Conservation (phyloP, 37 sponge, comb jelly and placozoan genomes). For the Aplysina aerophoba region DNA sequence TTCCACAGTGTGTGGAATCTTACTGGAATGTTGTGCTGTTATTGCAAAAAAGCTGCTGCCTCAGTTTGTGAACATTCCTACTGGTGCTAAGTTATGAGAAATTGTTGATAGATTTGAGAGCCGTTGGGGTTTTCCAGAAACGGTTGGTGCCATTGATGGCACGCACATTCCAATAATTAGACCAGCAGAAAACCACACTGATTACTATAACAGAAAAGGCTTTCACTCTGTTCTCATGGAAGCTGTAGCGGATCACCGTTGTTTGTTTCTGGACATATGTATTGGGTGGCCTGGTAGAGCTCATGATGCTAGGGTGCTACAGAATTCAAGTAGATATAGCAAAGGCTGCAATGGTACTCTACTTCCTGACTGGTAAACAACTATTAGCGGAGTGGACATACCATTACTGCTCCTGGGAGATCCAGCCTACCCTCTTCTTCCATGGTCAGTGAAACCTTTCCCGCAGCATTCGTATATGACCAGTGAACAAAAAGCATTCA, state of each 20-base stretch:
- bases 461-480: too few species aligned
- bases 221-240: constrained; percentile 33
- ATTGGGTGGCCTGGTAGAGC: constrained; percentile 22
- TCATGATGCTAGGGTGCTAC: constrained; percentile 40
- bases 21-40: constrained; percentile 17
- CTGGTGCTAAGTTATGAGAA: neutral
- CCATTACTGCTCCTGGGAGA: too few species aligned
- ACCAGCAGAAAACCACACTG: constrained; percentile 30
- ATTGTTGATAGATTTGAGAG: constrained; percentile 30
- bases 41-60: constrained; percentile 20
- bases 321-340: constrained; percentile 28
- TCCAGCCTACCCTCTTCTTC: too few species aligned
- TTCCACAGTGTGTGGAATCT: constrained; percentile 36
- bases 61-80: constrained; percentile 26
- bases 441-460: too few species aligned
- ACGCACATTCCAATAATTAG: too few species aligned
- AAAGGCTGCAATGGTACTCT: constrained; percentile 22
- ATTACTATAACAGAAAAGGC: constrained; percentile 32
- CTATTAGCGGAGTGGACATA: too few species aligned
- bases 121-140: constrained; percentile 37
- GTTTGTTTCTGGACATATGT: neutral
- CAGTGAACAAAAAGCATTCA: too few species aligned
- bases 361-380: constrained; percentile 24
- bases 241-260: constrained; percentile 20
- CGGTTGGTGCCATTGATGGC: too few species aligned